A percentile compares a stretch with the other conserved stretches of the same genome.
phyloP scores from a whole-genome alignment of 2,797 vertebrate genomes.

The Chrysocyon brachyurus region DNA sequence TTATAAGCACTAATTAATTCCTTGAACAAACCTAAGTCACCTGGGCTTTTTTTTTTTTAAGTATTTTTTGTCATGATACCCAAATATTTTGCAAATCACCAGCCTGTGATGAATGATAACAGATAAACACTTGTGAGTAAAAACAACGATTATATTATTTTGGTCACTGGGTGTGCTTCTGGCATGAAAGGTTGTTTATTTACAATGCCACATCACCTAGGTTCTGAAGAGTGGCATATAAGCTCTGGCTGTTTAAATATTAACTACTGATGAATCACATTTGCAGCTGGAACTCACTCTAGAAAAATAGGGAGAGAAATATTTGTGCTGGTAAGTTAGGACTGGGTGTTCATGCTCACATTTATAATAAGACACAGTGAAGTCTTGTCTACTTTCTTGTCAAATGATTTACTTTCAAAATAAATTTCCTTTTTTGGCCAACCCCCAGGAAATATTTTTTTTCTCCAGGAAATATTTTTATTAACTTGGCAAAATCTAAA shows the following conservation, averaged over 20 bases:
- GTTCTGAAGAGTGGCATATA: constrained; percentile 12
- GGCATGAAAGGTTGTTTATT: not conserved
- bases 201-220: constrained; percentile 27
- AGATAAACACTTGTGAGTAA: not conserved
- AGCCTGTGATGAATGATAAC: not conserved
- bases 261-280: constrained; percentile 41
- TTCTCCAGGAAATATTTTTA: constrained; percentile 32
- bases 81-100: constrained; percentile 46
- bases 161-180: not conserved
- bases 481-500: constrained; percentile 60
- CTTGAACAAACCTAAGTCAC: not conserved
- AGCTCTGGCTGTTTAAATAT: not conserved
- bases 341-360: constrained; percentile 15
- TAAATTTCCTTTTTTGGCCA: not conserved
- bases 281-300: constrained; percentile 4
- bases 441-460: constrained; percentile 31
- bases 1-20: constrained; percentile 25
- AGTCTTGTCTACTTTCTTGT: constrained; percentile 48
- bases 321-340: not conserved
- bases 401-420: constrained; percentile 35
- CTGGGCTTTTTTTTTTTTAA: not conserved
- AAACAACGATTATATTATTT: not conserved
- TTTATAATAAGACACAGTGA: constrained; percentile 19
- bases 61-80: not conserved
- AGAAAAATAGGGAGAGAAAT: not conserved